Evolutionary conservation across 1,140 invertebrate species (phyloP).

Genomic region (Eubasilissa regina): DNA sequence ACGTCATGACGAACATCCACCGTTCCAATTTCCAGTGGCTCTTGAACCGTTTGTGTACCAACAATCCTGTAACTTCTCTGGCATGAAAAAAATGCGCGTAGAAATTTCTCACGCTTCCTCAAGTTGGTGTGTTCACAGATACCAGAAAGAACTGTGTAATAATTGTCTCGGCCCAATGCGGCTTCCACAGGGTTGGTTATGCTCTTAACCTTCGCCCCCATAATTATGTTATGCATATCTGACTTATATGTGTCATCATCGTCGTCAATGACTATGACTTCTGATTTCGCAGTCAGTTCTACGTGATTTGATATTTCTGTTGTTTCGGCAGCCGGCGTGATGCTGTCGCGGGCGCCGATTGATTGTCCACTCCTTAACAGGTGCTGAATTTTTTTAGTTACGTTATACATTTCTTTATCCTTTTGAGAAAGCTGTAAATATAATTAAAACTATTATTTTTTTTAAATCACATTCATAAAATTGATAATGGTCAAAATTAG

Average conservation of each 20-base stretch:
- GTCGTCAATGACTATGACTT: neutral
- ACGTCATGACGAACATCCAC: neutral
- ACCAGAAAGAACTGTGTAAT: neutral
- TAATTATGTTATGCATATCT: neutral
- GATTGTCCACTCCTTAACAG: no score
- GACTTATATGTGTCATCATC: neutral
- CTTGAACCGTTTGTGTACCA: neutral
- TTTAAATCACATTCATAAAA: no score
- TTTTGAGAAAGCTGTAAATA: neutral
- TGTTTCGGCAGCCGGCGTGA: neutral
- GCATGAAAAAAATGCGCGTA: neutral
- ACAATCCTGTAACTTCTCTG: neutral
- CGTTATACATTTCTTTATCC: no score
- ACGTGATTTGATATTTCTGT: neutral
- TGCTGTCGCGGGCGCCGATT: no score
- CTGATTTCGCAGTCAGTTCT: neutral
- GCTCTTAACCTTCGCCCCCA: neutral
- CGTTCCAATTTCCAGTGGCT: neutral
- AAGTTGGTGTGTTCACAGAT: neutral
- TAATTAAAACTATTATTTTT: no score
- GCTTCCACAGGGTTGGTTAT: neutral
- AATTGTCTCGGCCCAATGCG: neutral
- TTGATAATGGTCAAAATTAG: no score
- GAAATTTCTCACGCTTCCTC: neutral
- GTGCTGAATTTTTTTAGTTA: neutral